Evolutionary conservation across 2,113 vertebrate species (phyloP).

Genomic region (Geococcyx californianus): DNA sequence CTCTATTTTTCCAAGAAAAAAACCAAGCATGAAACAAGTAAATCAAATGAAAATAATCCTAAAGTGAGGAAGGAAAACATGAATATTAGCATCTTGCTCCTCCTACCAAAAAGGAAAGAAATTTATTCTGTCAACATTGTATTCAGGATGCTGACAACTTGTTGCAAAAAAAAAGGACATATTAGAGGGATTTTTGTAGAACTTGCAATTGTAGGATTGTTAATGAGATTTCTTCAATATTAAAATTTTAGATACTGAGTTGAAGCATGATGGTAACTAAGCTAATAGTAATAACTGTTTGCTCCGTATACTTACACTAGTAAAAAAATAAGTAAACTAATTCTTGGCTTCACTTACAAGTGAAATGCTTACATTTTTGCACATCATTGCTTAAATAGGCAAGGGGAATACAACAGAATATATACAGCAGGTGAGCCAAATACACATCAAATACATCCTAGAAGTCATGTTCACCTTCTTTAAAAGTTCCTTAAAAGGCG

Average conservation of each 20-base stretch:
- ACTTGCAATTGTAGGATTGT: neutral
- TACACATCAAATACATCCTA: neutral
- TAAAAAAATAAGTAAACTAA: neutral
- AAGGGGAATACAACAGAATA: neutral
- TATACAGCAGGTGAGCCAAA: neutral
- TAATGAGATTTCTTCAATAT: neutral
- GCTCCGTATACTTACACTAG: neutral
- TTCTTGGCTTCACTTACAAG: neutral
- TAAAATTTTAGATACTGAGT: neutral
- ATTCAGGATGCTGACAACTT: neutral
- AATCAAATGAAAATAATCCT: neutral
- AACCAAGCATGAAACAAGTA: fast-evolving
- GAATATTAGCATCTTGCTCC: neutral
- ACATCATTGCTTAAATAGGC: neutral
- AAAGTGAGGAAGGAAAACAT: neutral
- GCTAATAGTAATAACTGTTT: neutral
- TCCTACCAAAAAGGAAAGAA: neutral
- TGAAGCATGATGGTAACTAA: neutral
- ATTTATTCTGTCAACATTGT: too few species aligned
- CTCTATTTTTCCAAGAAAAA: neutral
- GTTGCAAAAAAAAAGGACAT: neutral
- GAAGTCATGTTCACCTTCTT: neutral
- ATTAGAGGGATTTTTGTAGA: neutral
- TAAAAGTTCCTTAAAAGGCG: neutral
- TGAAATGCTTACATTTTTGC: neutral